phyloP scores from a whole-genome alignment of 2,888 invertebrate genomes.

The Rhyacophila evoluta region DNA sequence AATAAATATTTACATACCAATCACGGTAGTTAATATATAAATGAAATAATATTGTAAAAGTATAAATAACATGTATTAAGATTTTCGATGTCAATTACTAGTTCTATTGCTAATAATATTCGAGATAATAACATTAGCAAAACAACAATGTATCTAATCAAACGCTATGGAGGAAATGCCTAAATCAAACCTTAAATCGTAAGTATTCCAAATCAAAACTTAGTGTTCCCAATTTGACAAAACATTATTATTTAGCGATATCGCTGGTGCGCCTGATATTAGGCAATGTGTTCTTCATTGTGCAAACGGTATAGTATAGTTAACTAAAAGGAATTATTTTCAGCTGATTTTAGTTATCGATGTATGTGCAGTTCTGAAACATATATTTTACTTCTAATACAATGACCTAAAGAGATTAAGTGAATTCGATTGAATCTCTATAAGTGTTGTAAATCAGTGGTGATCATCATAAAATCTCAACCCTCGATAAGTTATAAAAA shows the following conservation, averaged over 20 bases:
- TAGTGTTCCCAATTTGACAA: not conserved
- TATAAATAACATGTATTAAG: not conserved
- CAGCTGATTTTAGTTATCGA: not conserved
- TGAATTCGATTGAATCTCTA: not conserved
- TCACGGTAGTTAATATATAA: not conserved
- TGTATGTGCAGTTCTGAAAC: not conserved
- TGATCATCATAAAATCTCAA: not conserved
- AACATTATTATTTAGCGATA: not conserved
- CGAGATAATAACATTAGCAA: not conserved
- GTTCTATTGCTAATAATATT: not conserved
- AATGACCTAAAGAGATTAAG: not conserved
- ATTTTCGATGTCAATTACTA: conserved; percentile 24
- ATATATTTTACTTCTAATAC: not conserved
- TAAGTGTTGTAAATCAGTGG: not conserved
- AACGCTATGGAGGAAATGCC: not conserved
- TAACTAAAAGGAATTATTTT: not conserved
- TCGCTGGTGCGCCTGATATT: not conserved
- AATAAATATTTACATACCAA: conserved; percentile 1
- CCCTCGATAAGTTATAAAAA: not conserved
- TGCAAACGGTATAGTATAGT: not conserved
- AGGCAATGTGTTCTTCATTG: not conserved
- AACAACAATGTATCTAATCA: not conserved
- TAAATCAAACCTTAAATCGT: not conserved
- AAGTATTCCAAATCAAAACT: not conserved
- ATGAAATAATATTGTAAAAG: conserved; percentile 8